These are phyloP conservation scores for Carapus acus DNA, from an alignment of 2,797 vertebrate species.

Conservation along the genomic window DNA sequence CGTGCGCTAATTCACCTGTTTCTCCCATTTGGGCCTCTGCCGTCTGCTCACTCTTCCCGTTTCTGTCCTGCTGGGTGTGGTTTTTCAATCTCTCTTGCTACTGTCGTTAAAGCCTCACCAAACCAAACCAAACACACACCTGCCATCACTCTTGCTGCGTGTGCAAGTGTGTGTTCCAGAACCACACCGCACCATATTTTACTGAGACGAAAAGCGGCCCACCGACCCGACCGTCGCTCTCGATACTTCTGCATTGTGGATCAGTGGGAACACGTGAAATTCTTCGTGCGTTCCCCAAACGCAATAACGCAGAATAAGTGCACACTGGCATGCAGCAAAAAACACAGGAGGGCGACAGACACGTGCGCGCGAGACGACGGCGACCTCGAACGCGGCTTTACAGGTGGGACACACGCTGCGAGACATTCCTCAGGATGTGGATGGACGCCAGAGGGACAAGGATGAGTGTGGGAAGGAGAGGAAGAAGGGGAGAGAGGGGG, in stretches of 20 bases:
- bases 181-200: no score
- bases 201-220: no score
- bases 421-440: constrained; percentile 57
- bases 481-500: constrained; percentile 1
- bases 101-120: constrained; percentile 49
- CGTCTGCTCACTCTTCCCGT: constrained; percentile 33
- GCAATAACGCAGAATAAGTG: constrained; percentile 1
- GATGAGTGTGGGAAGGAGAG: constrained; percentile 19
- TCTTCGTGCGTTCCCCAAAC: constrained; percentile 11
- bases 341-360: constrained; percentile 20
- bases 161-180: constrained; percentile 1
- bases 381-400: constrained; percentile 21
- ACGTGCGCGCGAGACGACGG: constrained; percentile 16
- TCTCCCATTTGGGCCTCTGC: constrained; percentile 54
- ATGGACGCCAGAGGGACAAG: constrained; percentile 28
- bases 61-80: constrained; percentile 50
- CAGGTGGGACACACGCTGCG: constrained; percentile 40
- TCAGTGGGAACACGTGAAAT: constrained; percentile 1
- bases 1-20: constrained; percentile 56
- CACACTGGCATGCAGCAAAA: constrained; percentile 11
- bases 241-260: no score
- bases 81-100: constrained; percentile 61
- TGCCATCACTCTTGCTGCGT: constrained; percentile 15
- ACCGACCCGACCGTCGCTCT: no score
- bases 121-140: constrained; percentile 41